Percentiles rank a stretch among this genome's conserved stretches.
phyloP scores from a whole-genome alignment of 1,140 invertebrate species.

The Orchesella cincta region DNA sequence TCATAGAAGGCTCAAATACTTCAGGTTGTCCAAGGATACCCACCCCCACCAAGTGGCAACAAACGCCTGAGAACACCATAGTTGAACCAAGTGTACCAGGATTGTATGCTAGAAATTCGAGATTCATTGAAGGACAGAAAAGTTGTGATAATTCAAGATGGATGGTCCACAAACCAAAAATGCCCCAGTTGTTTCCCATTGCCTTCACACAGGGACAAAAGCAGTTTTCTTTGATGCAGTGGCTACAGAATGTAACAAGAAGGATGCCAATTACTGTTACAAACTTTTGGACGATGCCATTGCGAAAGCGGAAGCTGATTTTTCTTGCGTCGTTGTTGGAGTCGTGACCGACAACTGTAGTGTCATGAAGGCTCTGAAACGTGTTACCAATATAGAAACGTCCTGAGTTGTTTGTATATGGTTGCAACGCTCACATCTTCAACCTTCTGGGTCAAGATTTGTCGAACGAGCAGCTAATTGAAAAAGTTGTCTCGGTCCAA shows the following conservation, averaged over 20 bases:
- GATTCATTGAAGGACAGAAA: background rate
- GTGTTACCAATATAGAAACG: background rate
- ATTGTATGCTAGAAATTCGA: background rate
- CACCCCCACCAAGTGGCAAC: background rate
- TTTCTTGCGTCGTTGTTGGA: background rate
- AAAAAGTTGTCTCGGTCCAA: conserved; percentile 22
- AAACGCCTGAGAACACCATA: background rate
- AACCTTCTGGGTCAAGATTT: conserved; percentile 27
- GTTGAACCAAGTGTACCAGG: background rate
- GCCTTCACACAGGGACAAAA: background rate
- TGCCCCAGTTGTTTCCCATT: conserved; percentile 27
- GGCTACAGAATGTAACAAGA: background rate
- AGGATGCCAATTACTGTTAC: conserved; percentile 28
- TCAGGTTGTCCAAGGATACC: background rate
- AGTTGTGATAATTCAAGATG: conserved; percentile 37
- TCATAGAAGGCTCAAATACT: no score
- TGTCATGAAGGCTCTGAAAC: background rate
- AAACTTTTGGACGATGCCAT: conserved; percentile 25
- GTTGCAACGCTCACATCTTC: conserved; percentile 28
- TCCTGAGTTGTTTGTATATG: conserved; percentile 15
- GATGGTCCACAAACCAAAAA: conserved; percentile 34
- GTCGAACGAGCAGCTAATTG: background rate
- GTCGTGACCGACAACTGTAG: conserved; percentile 32
- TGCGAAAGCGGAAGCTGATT: background rate
- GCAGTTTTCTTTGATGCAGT: conserved; percentile 13